These are phyloP conservation scores for Bilobella aurantiaca DNA, from an alignment of 1,140 invertebrate genomes.

Conservation along the genomic window DNA sequence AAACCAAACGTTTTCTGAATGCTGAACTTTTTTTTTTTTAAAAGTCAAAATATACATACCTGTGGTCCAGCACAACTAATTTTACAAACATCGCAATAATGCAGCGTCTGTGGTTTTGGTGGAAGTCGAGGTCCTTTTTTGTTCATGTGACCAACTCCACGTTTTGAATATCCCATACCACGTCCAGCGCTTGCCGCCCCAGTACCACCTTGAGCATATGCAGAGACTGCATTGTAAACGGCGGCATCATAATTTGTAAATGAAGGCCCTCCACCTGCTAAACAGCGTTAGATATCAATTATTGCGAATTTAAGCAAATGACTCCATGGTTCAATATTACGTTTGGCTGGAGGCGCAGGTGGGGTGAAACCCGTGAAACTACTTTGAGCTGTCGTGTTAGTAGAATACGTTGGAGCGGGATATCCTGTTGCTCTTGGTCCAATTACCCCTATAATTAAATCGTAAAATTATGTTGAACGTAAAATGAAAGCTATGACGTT, in stretches of 20 bases:
- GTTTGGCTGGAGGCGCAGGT: constrained; percentile 34
- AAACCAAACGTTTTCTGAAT: constrained; percentile 7
- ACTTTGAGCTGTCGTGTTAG: constrained; percentile 57
- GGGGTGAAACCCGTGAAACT: constrained; percentile 38
- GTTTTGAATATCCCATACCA: constrained; percentile 27
- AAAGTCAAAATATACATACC: constrained; percentile 36
- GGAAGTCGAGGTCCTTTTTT: constrained; percentile 49
- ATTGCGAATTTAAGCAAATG: not conserved
- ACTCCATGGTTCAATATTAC: constrained; percentile 10
- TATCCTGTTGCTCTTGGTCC: constrained; percentile 43
- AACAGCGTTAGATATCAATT: too few relatives aligned
- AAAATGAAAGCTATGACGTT: not conserved
- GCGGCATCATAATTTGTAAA: constrained; percentile 72
- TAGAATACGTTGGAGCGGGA: constrained; percentile 63
- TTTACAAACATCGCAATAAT: constrained; percentile 94
- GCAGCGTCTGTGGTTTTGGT: constrained; percentile 78
- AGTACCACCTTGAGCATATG: constrained; percentile 61
- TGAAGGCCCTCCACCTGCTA: not conserved
- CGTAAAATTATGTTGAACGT: not conserved
- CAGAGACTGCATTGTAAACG: constrained; percentile 81
- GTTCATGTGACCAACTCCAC: constrained; percentile 52
- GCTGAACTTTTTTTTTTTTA: constrained; percentile 13
- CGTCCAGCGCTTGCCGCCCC: constrained; percentile 11
- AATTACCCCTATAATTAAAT: not conserved
- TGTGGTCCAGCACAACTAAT: constrained; percentile 93